These are phyloP conservation scores for Glaucidium brasilianum DNA, from an alignment of 2,113 vertebrate genomes.

Conservation along the genomic window DNA sequence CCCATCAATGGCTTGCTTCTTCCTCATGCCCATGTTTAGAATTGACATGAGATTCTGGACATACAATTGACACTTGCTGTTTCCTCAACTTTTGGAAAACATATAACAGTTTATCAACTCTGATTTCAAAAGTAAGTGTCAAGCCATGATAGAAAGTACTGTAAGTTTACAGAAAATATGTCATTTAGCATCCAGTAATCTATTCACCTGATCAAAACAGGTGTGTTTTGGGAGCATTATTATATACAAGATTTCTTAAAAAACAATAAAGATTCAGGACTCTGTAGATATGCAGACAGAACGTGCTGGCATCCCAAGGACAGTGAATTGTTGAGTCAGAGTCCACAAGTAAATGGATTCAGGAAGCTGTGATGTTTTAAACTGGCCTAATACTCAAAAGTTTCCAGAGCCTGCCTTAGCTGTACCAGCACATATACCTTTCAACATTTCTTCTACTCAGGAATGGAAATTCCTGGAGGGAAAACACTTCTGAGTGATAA, in stretches of 20 bases:
- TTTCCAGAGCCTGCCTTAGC: background rate
- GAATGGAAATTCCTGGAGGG: background rate
- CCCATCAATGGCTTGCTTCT: background rate
- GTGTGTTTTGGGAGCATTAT: background rate
- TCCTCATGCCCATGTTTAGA: background rate
- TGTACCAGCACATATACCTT: background rate
- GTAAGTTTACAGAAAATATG: background rate
- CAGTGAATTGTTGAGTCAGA: background rate
- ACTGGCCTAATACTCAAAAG: background rate
- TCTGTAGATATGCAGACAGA: background rate
- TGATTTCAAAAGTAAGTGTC: background rate
- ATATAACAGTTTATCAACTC: background rate
- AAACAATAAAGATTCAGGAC: background rate
- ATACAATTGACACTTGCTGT: background rate
- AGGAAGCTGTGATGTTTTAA: background rate
- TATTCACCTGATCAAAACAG: background rate
- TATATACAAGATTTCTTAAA: background rate
- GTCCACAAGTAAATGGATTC: background rate
- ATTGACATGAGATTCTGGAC: background rate
- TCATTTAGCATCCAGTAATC: background rate
- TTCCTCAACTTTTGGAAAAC: background rate
- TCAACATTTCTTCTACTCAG: background rate
- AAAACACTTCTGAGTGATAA: background rate
- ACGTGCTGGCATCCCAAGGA: background rate
- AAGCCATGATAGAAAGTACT: background rate